Evolutionary conservation across 2,888 invertebrate species (phyloP).

Genomic region (Cephalotes varians): DNA sequence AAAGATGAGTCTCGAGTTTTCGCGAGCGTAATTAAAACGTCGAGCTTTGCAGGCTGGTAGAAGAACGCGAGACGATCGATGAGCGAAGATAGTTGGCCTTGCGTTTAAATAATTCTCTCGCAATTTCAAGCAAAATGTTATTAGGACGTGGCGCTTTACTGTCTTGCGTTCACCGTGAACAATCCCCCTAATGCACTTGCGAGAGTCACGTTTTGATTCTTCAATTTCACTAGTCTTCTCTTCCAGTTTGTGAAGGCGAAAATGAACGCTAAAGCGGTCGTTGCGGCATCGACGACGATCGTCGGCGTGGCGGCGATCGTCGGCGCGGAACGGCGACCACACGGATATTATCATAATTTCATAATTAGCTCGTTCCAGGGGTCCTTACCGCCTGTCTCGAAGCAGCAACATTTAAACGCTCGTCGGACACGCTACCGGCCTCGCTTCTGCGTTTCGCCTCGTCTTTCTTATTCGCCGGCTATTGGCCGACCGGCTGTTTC

Average conservation of each 20-base stretch:
- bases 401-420: conserved; percentile 76
- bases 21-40: conserved; percentile 43
- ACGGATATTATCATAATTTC: conserved; percentile 83
- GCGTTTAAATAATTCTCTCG: conserved; percentile 16
- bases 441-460: conserved; percentile 57
- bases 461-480: conserved; percentile 19
- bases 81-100: conserved; percentile 12
- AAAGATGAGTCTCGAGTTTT: conserved; percentile 37
- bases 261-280: conserved; percentile 49
- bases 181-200: neutral
- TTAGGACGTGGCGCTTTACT: neutral
- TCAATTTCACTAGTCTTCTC: neutral
- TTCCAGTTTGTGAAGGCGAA: conserved; percentile 25
- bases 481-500: conserved; percentile 66
- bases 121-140: conserved; percentile 1
- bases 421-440: conserved; percentile 77
- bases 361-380: conserved; percentile 83
- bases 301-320: conserved; percentile 56
- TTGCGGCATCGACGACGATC: conserved; percentile 59
- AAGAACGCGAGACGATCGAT: conserved; percentile 13
- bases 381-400: conserved; percentile 78
- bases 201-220: conserved; percentile 1
- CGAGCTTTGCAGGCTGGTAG: neutral
- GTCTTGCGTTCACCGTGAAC: neutral
- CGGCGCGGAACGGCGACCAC: conserved; percentile 72